Percentiles rank a stretch among this genome's conserved stretches.
Conservation (phyloP, 2,113 vertebrate genomes). For the Nanorana parkeri region DNA sequence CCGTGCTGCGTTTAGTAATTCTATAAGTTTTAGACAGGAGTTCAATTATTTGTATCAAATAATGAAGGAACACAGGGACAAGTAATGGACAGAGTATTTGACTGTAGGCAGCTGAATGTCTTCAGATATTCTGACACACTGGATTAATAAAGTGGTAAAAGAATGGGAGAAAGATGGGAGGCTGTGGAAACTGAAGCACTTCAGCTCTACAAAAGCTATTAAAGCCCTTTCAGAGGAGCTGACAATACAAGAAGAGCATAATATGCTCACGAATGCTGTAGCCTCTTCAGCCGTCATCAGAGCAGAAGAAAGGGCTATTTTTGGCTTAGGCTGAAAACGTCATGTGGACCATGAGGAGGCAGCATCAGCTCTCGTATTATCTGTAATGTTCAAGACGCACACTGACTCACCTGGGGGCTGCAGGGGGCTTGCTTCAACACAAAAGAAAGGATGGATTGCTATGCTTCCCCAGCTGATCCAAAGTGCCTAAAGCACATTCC, state of each 20-base stretch:
- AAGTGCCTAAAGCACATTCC: background rate
- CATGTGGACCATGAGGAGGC: slow-evolving; percentile 33
- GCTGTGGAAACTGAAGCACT: slow-evolving; percentile 11
- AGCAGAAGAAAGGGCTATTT: slow-evolving; percentile 52
- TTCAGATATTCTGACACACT: slow-evolving; percentile 1
- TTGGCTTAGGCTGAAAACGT: slow-evolving; percentile 24
- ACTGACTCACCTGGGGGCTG: slow-evolving; percentile 35
- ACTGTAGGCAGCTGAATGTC: background rate
- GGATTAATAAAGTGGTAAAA: slow-evolving; percentile 15
- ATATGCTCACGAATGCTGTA: slow-evolving; percentile 31
- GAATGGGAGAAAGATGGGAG: background rate
- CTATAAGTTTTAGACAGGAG: too few relatives aligned
- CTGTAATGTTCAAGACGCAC: slow-evolving; percentile 1
- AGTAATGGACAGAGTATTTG: background rate
- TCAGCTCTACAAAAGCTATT: slow-evolving; percentile 18
- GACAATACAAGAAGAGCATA: slow-evolving; percentile 39
- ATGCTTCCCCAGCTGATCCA: background rate
- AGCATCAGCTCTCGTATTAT: slow-evolving; percentile 17
- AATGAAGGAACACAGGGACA: background rate
- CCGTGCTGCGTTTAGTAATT: too few relatives aligned
- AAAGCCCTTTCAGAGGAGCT: slow-evolving; percentile 31
- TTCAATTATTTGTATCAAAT: background rate
- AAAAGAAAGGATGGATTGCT: background rate
- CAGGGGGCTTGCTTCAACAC: slow-evolving; percentile 2
- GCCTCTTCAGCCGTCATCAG: slow-evolving; percentile 43